Evolutionary conservation across 1,140 invertebrate species (phyloP).

Genomic region (Teleopsis dalmanni): DNA sequence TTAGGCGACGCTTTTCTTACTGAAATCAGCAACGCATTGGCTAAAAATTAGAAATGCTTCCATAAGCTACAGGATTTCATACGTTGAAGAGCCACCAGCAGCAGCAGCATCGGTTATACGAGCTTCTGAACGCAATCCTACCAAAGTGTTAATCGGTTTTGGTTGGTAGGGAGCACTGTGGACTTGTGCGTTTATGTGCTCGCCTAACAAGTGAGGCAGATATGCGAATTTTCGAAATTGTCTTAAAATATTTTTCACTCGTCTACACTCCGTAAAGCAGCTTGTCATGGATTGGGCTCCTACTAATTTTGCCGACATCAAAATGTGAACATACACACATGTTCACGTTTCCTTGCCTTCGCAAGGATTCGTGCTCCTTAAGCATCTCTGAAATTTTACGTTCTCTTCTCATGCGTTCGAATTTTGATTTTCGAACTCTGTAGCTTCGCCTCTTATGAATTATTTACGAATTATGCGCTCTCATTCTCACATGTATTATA

Average conservation of each 20-base stretch:
- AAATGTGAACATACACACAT: no score
- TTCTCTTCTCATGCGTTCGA: no score
- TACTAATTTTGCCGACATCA: no score
- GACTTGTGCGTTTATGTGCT: no score
- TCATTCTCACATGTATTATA: conserved; percentile 21
- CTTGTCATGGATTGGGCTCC: no score
- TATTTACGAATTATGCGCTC: conserved; percentile 41
- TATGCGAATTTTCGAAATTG: no score
- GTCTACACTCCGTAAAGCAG: no score
- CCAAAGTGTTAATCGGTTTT: no score
- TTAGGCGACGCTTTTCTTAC: conserved; percentile 46
- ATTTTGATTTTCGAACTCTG: no score
- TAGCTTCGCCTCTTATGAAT: conserved; percentile 34
- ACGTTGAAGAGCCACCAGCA: background rate
- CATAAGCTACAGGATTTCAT: background rate
- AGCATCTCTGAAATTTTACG: background rate
- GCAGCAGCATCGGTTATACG: conserved; percentile 5
- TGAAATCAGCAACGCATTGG: conserved; percentile 41
- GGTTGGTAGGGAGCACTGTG: no score
- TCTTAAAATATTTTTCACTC: no score
- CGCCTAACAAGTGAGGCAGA: no score
- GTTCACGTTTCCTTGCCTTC: background rate
- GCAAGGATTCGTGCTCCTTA: background rate
- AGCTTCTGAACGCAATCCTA: conserved; percentile 10
- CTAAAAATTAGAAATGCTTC: conserved; percentile 24